Conservation (phyloP, 2,888 invertebrate genomes). For the Pecten maximus region DNA sequence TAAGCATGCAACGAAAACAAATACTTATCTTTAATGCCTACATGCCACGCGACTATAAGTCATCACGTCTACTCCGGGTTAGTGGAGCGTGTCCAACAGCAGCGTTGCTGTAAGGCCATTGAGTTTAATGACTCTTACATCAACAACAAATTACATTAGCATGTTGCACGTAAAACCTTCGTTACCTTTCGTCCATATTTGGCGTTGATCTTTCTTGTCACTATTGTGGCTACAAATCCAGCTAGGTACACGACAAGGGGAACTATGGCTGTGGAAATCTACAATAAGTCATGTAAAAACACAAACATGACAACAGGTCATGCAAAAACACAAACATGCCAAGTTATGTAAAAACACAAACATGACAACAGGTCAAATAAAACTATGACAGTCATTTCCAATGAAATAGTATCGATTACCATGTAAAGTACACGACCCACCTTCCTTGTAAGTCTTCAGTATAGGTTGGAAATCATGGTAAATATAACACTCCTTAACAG, state of each 20-base stretch:
- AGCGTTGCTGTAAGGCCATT: neutral
- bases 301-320: no score
- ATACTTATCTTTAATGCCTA: neutral
- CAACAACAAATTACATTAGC: neutral
- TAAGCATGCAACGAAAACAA: no score
- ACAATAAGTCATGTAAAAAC: neutral
- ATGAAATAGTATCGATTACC: no score
- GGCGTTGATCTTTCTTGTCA: neutral
- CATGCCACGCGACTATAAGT: neutral
- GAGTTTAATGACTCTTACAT: neutral
- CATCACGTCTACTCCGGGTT: neutral
- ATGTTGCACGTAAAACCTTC: neutral
- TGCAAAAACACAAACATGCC: no score
- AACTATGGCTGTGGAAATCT: neutral
- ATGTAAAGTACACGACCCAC: no score
- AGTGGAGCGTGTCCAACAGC: neutral
- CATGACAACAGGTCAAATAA: no score
- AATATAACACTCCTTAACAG: no score
- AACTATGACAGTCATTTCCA: no score
- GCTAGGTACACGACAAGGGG: neutral
- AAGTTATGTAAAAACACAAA: no score
- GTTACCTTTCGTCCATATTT: slow-evolving; percentile 10
- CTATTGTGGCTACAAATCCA: neutral
- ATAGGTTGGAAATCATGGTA: no score
- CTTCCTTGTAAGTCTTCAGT: no score